These are phyloP conservation scores for Gorsachius goisagi DNA, from an alignment of 2,113 vertebrate genomes.

Conservation along the genomic window DNA sequence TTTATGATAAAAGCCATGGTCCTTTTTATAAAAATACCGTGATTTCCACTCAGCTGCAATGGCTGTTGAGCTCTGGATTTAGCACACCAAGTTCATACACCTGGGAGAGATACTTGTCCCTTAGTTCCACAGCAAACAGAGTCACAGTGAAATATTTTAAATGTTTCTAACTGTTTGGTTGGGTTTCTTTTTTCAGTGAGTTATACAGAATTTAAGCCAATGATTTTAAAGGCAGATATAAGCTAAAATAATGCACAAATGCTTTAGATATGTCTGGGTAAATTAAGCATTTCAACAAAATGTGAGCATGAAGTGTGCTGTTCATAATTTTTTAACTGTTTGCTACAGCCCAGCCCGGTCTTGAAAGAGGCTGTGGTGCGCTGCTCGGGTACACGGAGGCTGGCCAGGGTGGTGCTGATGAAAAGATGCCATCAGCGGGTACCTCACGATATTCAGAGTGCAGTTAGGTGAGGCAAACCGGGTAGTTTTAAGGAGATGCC, in stretches of 20 bases:
- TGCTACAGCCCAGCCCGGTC: neutral
- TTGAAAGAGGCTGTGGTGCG: neutral
- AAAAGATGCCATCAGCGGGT: neutral
- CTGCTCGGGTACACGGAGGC: neutral
- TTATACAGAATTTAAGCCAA: neutral
- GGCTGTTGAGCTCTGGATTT: neutral
- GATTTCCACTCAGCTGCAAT: neutral
- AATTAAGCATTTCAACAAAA: neutral
- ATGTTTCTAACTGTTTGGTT: neutral
- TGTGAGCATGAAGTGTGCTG: neutral
- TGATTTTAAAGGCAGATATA: neutral
- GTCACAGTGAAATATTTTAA: neutral
- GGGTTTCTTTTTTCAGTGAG: neutral
- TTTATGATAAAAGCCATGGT: neutral
- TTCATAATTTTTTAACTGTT: neutral
- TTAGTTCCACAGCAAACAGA: neutral
- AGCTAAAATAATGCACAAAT: neutral
- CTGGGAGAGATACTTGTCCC: neutral
- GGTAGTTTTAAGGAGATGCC: neutral
- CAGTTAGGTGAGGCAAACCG: neutral
- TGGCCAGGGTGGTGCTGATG: neutral
- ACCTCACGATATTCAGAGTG: accelerated
- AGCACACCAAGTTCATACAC: neutral
- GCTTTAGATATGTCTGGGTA: neutral
- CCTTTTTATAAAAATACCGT: neutral